Conservation (phyloP, 2,113 vertebrate genomes). For the Gulo gulo region DNA sequence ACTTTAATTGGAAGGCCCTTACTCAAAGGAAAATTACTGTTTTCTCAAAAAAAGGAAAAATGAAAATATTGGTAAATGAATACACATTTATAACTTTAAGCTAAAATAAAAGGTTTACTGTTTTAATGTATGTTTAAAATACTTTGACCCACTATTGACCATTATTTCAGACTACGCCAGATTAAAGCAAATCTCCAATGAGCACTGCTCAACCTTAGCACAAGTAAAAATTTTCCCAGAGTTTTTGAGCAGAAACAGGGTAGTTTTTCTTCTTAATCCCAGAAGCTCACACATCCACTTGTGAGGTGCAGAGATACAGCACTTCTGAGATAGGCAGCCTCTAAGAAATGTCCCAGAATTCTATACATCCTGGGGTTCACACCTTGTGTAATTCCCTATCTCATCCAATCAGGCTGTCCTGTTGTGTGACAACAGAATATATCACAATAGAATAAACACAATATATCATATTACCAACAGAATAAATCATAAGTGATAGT, state of each 20-base stretch:
- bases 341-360: neutral
- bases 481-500: neutral
- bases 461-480: neutral
- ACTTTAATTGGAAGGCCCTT: neutral
- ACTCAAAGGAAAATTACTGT: slow-evolving; percentile 6
- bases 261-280: neutral
- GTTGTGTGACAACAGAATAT: neutral
- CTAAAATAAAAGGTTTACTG: neutral
- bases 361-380: neutral
- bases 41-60: neutral
- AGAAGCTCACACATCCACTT: neutral
- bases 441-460: neutral
- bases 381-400: neutral
- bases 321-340: neutral
- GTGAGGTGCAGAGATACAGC: neutral
- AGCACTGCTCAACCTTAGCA: neutral
- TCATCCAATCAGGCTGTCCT: neutral
- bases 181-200: slow-evolving; percentile 5
- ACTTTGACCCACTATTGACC: neutral
- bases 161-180: neutral
- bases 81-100: neutral
- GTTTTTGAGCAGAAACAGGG: slow-evolving; percentile 3
- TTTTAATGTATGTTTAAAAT: slow-evolving; percentile 38
- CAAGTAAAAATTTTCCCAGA: neutral
- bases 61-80: neutral